Conservation (phyloP, 2,888 invertebrate genomes). For the Lomographa bimaculata region DNA sequence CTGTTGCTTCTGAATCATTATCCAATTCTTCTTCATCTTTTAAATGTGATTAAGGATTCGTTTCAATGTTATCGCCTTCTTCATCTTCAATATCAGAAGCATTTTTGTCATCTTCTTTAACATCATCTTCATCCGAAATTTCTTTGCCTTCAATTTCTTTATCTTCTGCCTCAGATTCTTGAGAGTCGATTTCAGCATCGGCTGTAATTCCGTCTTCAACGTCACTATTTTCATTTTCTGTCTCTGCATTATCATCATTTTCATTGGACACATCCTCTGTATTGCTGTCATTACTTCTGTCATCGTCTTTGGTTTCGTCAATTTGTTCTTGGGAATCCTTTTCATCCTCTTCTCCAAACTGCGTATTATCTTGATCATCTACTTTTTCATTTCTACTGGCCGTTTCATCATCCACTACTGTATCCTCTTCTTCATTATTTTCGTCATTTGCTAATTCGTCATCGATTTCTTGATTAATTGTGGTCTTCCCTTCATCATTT, state of each 20-base stretch:
- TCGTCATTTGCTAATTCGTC: no score
- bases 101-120: constrained; percentile 1
- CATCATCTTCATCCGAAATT: constrained; percentile 4
- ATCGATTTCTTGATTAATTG: no score
- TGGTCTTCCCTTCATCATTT: no score
- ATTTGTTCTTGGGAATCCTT: no score
- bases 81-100: constrained; percentile 1
- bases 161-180: constrained; percentile 1
- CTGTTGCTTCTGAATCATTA: background rate
- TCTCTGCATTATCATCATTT: background rate
- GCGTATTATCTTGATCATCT: no score
- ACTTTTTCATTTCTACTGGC: no score
- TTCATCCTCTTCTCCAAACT: no score
- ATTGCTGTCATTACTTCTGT: no score
- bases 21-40: background rate
- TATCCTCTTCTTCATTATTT: no score
- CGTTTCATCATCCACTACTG: no score
- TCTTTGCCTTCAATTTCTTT: background rate
- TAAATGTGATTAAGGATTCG: background rate
- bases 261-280: background rate
- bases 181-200: background rate
- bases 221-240: background rate
- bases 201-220: background rate
- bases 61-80: background rate
- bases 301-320: no score